Base-by-base conservation (phyloP, 2,888 invertebrate species). In the Diarsia mendica region DNA sequence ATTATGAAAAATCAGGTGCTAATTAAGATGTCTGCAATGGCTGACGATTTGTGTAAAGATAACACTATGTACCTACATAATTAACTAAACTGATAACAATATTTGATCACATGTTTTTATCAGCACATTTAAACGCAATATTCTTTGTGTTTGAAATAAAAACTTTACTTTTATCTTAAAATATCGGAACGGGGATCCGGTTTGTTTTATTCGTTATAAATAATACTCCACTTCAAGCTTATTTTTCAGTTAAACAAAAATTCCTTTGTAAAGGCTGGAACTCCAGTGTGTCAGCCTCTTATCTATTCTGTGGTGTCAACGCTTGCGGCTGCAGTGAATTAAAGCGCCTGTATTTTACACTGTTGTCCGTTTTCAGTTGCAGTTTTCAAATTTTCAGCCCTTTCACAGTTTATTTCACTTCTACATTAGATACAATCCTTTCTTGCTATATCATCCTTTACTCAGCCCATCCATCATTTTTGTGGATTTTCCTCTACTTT, bases 151-250 rank as follows among this genome's bases (percentile, higher is more conserved):
- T 53, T 33, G 13, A 33, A 68, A 60, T 55, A 18, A 49, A 58
- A 53, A 28, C n/a, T 1, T 64, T n/a, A n/a, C n/a, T n/a, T 64
- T 68, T 75, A 79, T 80, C 44, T 33, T 79, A 64, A 73, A 67
- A 78, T 67, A 51, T 67, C 23, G 13, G 28, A 58, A 51, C 15
- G 28, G 28, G 65, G 8, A 39, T 79, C 65, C 53, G 69, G 60
- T 69, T 33, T 20, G 33, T 46, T 69, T 75, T 51, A 49, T 49
- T 69, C 20, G 23, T 46, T 28, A 18, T 60, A 67, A 65, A 64
- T 49, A 65, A 64, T 49, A 68, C 20, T 49, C 10, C 39, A 65
- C 2, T 61, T 44, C 20, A 55, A 5, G 23, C 67, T 28, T 11
- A 44, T 51, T 55, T 72, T 55, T 44, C 9, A 15, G 6, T 74